These are phyloP conservation scores for Urocolius indicus DNA, from an alignment of 2,113 vertebrate species.

Conservation along the genomic window DNA sequence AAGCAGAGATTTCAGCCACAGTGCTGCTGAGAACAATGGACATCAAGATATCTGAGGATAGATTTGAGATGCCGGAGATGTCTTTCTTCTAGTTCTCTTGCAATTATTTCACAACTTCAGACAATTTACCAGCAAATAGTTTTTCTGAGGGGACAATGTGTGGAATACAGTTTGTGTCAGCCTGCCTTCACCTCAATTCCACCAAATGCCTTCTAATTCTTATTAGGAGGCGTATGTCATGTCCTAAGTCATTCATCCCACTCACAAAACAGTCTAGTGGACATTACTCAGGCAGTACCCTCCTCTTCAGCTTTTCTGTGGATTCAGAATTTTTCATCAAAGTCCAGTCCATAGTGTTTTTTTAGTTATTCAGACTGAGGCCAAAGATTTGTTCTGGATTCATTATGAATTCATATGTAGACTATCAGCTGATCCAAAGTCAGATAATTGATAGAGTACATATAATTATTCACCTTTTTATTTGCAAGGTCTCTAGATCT, in stretches of 20 bases:
- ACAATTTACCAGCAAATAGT: not conserved
- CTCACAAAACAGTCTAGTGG: not conserved
- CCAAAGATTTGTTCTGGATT: slow-evolving; percentile 18
- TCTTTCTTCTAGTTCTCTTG: not conserved
- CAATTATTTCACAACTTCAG: not conserved
- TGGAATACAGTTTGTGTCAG: not conserved
- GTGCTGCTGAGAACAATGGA: not conserved
- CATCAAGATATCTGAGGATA: not conserved
- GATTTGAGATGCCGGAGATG: not conserved
- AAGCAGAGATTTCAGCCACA: not conserved
- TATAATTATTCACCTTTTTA: slow-evolving; percentile 58
- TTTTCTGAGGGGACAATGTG: not conserved
- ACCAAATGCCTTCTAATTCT: not conserved
- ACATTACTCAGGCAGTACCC: not conserved
- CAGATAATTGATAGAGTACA: slow-evolving; percentile 52
- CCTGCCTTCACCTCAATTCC: not conserved
- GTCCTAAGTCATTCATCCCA: not conserved
- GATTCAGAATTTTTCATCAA: not conserved
- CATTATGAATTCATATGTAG: slow-evolving; percentile 35
- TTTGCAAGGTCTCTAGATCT: slow-evolving; percentile 61
- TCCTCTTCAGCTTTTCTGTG: not conserved
- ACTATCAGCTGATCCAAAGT: slow-evolving; percentile 25
- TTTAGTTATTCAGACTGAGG: not conserved
- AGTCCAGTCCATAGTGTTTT: not conserved
- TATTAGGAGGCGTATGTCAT: not conserved